Evolutionary conservation across 2,888 invertebrate genomes (phyloP).

Genomic region (Empis livida): DNA sequence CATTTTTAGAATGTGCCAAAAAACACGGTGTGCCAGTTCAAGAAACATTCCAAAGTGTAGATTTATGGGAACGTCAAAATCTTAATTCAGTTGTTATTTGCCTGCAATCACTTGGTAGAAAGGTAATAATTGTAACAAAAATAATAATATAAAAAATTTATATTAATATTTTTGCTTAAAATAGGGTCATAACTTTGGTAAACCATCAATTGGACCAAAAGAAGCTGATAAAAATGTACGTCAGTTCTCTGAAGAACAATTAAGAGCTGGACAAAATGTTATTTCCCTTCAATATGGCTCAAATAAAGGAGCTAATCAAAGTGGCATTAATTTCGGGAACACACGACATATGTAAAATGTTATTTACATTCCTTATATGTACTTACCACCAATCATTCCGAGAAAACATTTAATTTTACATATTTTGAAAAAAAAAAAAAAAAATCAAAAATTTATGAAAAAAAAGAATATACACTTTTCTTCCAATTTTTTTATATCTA

Average conservation of each 20-base stretch:
- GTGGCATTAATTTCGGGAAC: slow-evolving; percentile 94
- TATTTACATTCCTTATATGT: neutral
- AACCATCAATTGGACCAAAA: slow-evolving; percentile 88
- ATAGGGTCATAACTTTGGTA: slow-evolving; percentile 67
- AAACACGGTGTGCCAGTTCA: slow-evolving; percentile 82
- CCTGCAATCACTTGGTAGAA: slow-evolving; percentile 86
- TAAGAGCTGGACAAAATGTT: slow-evolving; percentile 83
- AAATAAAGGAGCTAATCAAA: slow-evolving; percentile 94
- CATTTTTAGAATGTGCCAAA: slow-evolving; percentile 73
- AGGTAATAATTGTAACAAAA: slow-evolving; percentile 50
- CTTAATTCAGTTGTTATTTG: slow-evolving; percentile 93
- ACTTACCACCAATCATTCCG: slow-evolving; percentile 4
- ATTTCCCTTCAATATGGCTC: slow-evolving; percentile 94
- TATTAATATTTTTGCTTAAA: slow-evolving; percentile 15
- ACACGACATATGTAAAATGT: slow-evolving; percentile 87
- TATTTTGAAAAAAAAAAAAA: no score
- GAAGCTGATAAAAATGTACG: slow-evolving; percentile 92
- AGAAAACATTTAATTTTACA: neutral
- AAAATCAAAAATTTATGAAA: no score
- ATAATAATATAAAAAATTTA: neutral
- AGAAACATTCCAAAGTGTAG: slow-evolving; percentile 95
- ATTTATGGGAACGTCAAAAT: slow-evolving; percentile 93
- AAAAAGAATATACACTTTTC: no score
- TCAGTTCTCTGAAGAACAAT: slow-evolving; percentile 86
- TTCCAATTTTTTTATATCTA: no score